Evolutionary conservation across 1,140 invertebrate species (phyloP).

Genomic region (Achatina immaculata): DNA sequence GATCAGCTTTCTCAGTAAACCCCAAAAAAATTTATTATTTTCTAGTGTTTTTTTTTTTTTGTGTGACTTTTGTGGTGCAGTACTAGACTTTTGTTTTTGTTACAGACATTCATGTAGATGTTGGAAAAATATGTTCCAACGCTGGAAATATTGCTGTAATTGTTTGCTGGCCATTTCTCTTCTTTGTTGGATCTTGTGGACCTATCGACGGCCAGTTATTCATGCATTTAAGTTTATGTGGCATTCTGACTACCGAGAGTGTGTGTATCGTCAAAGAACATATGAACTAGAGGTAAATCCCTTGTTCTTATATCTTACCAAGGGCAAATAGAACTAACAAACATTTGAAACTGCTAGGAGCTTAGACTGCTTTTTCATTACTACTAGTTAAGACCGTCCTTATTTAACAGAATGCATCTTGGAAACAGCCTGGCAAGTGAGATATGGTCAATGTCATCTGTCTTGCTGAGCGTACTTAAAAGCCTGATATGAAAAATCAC

Average conservation of each 20-base stretch:
- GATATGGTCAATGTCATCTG: background rate
- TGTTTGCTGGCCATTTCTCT: background rate
- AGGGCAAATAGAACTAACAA: background rate
- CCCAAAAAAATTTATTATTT: too few relatives aligned
- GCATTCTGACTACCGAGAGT: background rate
- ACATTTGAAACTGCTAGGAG: background rate
- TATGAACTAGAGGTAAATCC: conserved; percentile 27
- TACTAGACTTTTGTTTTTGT: too few relatives aligned
- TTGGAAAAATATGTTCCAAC: background rate
- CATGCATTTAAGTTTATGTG: background rate
- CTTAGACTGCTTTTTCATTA: background rate
- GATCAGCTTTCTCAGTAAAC: too few relatives aligned
- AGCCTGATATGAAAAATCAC: conserved; percentile 10
- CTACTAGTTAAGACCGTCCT: background rate
- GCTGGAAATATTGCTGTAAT: background rate
- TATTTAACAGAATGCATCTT: background rate
- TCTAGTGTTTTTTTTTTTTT: too few relatives aligned
- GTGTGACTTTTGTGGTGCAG: too few relatives aligned
- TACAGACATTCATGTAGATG: background rate
- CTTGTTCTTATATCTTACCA: background rate
- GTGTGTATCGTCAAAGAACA: background rate
- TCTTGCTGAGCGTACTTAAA: background rate
- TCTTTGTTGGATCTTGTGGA: background rate
- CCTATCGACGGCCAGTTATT: background rate
- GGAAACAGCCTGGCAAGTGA: background rate